Evolutionary conservation across 1,140 invertebrate species (phyloP).

Genomic region (Anastatus disparis): DNA sequence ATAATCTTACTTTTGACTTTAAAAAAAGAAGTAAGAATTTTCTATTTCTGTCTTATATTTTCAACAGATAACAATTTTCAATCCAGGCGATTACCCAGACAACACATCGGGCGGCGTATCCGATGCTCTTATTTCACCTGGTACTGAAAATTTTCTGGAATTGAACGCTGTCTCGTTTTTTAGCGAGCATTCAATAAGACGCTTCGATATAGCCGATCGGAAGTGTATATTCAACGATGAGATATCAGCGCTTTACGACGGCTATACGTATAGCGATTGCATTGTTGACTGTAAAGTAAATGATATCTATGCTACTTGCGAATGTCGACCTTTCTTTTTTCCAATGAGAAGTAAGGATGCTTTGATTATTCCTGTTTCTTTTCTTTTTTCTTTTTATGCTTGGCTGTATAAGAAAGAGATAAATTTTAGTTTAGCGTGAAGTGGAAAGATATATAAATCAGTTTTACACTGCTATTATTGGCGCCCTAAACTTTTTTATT

Average conservation of each 20-base stretch:
- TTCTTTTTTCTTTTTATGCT: too few species aligned
- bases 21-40: too few species aligned
- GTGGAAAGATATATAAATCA: too few species aligned
- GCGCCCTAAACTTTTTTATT: too few species aligned
- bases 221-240: conserved; percentile 70
- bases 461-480: too few species aligned
- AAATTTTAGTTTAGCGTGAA: too few species aligned
- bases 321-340: conserved; percentile 67
- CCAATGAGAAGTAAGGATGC: conserved; percentile 35
- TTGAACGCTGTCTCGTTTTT: conserved; percentile 44
- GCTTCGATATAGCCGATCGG: conserved; percentile 56
- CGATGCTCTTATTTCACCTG: conserved; percentile 47
- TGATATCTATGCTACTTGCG: conserved; percentile 64
- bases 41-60: too few species aligned
- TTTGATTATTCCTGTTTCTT: too few species aligned
- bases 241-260: conserved; percentile 47
- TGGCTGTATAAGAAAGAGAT: too few species aligned
- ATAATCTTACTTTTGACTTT: too few species aligned
- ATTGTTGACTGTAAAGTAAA: conserved; percentile 68
- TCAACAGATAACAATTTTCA: conserved; percentile 64
- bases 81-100: conserved; percentile 65
- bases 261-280: conserved; percentile 71
- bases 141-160: conserved; percentile 45
- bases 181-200: conserved; percentile 41
- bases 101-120: conserved; percentile 52